Conservation (phyloP, 1,140 invertebrate species). For the Phocides pigmalion region DNA sequence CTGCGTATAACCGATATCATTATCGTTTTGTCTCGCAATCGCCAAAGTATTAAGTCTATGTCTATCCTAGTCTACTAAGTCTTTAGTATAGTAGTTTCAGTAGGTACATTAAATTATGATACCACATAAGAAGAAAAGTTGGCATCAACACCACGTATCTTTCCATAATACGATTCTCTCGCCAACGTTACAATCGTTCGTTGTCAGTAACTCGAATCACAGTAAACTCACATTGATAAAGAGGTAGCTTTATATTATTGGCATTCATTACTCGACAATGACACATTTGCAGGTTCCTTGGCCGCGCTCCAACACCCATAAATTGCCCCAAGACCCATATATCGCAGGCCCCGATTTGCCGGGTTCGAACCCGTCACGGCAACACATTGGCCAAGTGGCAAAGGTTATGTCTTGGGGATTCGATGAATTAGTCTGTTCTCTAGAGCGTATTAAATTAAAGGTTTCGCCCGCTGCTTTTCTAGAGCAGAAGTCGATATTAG, state of each 20-base stretch:
- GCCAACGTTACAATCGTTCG: conserved; percentile 12
- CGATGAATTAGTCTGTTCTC: conserved; percentile 16
- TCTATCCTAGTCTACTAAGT: too few relatives aligned
- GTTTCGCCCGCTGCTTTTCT: too few relatives aligned
- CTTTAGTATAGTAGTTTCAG: too few relatives aligned
- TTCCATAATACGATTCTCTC: not conserved
- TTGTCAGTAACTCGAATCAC: conserved; percentile 21
- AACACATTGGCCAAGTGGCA: conserved; percentile 32
- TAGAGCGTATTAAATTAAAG: not conserved
- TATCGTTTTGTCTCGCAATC: too few relatives aligned
- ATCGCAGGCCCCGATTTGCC: conserved; percentile 31
- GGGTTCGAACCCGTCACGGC: conserved; percentile 29
- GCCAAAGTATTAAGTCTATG: too few relatives aligned
- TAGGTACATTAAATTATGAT: too few relatives aligned
- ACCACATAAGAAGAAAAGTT: too few relatives aligned
- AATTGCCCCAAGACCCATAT: conserved; percentile 33
- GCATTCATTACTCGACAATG: conserved; percentile 36
- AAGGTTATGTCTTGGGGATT: conserved; percentile 28
- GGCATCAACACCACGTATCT: not conserved
- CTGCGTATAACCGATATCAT: too few relatives aligned
- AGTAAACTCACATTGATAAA: conserved; percentile 23
- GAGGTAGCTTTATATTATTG: conserved; percentile 26
- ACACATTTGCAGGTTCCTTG: conserved; percentile 34
- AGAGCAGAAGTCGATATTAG: too few relatives aligned
- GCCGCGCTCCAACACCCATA: conserved; percentile 24